These are phyloP conservation scores for Papilio polyxenes DNA, from an alignment of 1,140 invertebrate species.

Conservation along the genomic window DNA sequence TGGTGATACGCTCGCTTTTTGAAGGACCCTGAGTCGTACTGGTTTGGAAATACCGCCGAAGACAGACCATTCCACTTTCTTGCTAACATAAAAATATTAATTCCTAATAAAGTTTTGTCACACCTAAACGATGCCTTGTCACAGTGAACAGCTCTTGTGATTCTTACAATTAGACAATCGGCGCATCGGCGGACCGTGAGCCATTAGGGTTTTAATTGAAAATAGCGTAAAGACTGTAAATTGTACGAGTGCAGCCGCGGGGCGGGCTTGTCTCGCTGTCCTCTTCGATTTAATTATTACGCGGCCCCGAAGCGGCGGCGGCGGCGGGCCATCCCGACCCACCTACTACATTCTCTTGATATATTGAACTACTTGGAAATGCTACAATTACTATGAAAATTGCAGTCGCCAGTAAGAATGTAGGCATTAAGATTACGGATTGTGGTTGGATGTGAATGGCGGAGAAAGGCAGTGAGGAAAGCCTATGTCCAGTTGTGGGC, in stretches of 20 bases:
- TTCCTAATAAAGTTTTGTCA: constrained; percentile 34
- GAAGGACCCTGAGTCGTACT: too few relatives aligned
- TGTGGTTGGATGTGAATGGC: too few relatives aligned
- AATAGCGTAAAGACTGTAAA: constrained; percentile 81
- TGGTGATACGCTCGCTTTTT: too few relatives aligned
- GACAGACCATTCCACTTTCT: too few relatives aligned
- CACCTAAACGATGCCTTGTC: constrained; percentile 44
- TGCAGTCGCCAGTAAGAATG: background rate
- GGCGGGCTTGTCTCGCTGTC: constrained; percentile 55
- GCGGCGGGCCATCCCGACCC: constrained; percentile 31
- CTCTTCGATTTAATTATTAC: constrained; percentile 60
- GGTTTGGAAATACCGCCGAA: too few relatives aligned
- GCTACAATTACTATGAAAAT: background rate
- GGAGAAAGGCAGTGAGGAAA: too few relatives aligned
- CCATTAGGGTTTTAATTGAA: constrained; percentile 82
- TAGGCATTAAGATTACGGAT: background rate
- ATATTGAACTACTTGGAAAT: constrained; percentile 36
- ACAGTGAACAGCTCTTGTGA: constrained; percentile 51
- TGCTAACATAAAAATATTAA: too few relatives aligned
- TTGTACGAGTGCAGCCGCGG: constrained; percentile 68
- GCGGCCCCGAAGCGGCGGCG: constrained; percentile 36
- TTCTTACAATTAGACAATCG: constrained; percentile 75
- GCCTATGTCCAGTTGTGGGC: too few relatives aligned
- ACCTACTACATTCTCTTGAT: constrained; percentile 25
- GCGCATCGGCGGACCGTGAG: constrained; percentile 77